Percentiles rank a stretch among this genome's conserved stretches.
These are phyloP conservation scores for Fistularia commersonii DNA, from an alignment of 2,797 vertebrate genomes.

Conservation along the genomic window DNA sequence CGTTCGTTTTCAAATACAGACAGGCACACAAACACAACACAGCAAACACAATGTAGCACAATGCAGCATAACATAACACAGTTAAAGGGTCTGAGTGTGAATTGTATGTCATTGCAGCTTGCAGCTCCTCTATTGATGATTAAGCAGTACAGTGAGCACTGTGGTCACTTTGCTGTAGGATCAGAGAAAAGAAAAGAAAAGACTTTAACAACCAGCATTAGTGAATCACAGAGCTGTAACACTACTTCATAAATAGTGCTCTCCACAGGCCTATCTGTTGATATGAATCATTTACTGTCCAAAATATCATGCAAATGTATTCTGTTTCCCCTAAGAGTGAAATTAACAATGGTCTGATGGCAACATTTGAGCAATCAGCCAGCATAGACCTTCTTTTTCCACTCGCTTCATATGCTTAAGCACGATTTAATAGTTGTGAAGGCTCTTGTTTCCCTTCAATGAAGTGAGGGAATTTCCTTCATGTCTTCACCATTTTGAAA, in stretches of 20 bases:
- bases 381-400: background rate
- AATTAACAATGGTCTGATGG: slow-evolving; percentile 4
- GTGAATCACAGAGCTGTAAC: slow-evolving; percentile 55
- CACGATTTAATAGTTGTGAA: background rate
- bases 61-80: slow-evolving; percentile 56
- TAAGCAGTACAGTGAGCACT: slow-evolving; percentile 40
- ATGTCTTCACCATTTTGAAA: background rate
- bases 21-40: slow-evolving; percentile 17
- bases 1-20: slow-evolving; percentile 27
- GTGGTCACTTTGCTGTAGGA: slow-evolving; percentile 49
- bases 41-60: slow-evolving; percentile 57
- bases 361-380: slow-evolving; percentile 1
- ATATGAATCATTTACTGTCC: slow-evolving; percentile 45
- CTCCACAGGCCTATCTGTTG: slow-evolving; percentile 26
- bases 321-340: slow-evolving; percentile 14
- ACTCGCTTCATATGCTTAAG: too few species aligned
- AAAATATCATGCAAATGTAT: slow-evolving; percentile 23
- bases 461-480: too few species aligned
- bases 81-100: slow-evolving; percentile 28
- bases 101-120: slow-evolving; percentile 46
- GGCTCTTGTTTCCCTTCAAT: slow-evolving; percentile 1
- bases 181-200: slow-evolving; percentile 28
- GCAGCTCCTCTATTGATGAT: slow-evolving; percentile 53
- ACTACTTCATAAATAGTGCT: slow-evolving; percentile 42
- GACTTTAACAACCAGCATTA: slow-evolving; percentile 34